Evolutionary conservation across 1,140 invertebrate genomes (phyloP).

Genomic region (Andrena cerasifolii): DNA sequence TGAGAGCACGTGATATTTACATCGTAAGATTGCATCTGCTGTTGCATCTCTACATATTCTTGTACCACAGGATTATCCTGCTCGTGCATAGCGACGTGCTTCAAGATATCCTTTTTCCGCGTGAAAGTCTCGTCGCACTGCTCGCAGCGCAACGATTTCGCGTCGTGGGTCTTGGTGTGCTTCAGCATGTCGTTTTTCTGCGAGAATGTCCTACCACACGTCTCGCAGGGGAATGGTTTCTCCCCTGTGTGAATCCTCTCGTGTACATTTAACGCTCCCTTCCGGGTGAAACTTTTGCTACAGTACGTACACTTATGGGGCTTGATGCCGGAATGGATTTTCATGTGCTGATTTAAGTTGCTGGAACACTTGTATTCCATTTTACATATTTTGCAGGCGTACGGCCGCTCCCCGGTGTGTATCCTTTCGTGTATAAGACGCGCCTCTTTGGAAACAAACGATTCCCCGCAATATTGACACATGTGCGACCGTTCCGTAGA

Average conservation of each 20-base stretch:
- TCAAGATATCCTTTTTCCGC: conserved; percentile 57
- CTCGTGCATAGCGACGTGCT: conserved; percentile 47
- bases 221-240: conserved; percentile 81
- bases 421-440: conserved; percentile 82
- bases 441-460: conserved; percentile 81
- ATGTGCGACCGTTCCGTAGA: conserved; percentile 82
- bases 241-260: conserved; percentile 87
- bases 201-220: conserved; percentile 77
- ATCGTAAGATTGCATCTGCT: conserved; percentile 53
- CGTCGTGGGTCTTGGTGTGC: conserved; percentile 74
- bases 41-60: conserved; percentile 50
- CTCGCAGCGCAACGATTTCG: conserved; percentile 55
- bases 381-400: conserved; percentile 78
- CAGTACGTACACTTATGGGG: conserved; percentile 80
- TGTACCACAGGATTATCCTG: conserved; percentile 43
- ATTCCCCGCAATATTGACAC: conserved; percentile 83
- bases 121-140: conserved; percentile 56
- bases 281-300: conserved; percentile 79
- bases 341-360: conserved; percentile 76
- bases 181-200: conserved; percentile 78
- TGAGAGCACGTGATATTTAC: conserved; percentile 46
- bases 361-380: conserved; percentile 76
- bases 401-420: conserved; percentile 85
- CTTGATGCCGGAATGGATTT: conserved; percentile 81
- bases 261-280: conserved; percentile 83